Evolutionary conservation across 2,113 vertebrate species (phyloP).

Genomic region (Lophochroa leadbeateri): DNA sequence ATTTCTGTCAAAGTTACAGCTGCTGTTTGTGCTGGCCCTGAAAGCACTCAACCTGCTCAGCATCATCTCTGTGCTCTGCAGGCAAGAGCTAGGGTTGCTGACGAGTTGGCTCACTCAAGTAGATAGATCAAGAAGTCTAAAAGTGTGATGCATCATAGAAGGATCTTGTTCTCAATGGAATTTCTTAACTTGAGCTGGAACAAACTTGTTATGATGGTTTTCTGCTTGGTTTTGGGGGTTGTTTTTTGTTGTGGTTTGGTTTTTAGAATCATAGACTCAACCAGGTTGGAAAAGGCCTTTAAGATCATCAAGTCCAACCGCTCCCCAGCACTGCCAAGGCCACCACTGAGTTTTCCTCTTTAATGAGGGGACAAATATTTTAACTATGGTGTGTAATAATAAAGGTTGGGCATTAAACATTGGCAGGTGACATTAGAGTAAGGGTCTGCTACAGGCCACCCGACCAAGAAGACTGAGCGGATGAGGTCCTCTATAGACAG

Average conservation of each 20-base stretch:
- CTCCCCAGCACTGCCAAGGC: not conserved
- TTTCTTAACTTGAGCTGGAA: not conserved
- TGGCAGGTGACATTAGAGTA: not conserved
- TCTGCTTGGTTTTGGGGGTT: not conserved
- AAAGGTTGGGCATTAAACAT: not conserved
- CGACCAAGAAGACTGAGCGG: not conserved
- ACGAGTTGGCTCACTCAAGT: not conserved
- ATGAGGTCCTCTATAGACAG: not conserved
- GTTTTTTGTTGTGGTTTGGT: not conserved
- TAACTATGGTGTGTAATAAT: not conserved
- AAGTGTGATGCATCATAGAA: not conserved
- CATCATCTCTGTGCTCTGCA: not conserved
- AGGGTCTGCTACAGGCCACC: not conserved
- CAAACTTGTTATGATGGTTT: not conserved
- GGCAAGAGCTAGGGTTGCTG: not conserved
- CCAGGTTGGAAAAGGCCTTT: not conserved
- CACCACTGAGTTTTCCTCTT: not conserved
- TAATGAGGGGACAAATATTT: not conserved
- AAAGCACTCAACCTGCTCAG: not conserved
- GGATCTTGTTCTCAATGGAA: not conserved
- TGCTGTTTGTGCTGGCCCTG: not conserved
- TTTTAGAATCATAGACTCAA: not conserved
- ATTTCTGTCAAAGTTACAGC: not conserved
- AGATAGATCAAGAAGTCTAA: not conserved
- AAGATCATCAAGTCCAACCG: not conserved